phyloP scores from a whole-genome alignment of 1,140 invertebrate species.

The Drosophila kepulauana region DNA sequence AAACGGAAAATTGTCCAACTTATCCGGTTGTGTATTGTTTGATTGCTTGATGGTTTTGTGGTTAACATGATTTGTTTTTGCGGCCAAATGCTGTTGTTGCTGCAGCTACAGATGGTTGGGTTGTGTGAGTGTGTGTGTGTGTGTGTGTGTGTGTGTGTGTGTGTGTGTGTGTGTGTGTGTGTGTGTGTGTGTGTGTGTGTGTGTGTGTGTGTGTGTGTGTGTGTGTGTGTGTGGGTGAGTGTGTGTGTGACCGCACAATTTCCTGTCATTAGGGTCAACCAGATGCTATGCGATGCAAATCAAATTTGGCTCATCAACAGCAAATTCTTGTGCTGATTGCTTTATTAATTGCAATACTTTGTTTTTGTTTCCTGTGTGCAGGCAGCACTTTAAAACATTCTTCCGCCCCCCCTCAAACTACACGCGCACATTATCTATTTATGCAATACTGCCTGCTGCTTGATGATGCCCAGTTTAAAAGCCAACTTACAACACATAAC shows the following conservation, averaged over 20 bases:
- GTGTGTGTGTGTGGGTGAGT: no score
- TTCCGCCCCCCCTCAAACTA: background rate
- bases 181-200: constrained; percentile 34
- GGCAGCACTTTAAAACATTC: background rate
- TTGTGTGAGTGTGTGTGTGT: no score
- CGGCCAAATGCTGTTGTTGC: constrained; percentile 43
- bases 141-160: no score
- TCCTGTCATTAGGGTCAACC: constrained; percentile 79
- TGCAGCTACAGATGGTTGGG: constrained; percentile 17
- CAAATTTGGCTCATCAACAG: constrained; percentile 52
- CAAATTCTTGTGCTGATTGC: constrained; percentile 42
- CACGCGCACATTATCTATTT: constrained; percentile 60
- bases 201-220: no score
- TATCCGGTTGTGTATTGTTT: constrained; percentile 19
- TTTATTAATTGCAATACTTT: constrained; percentile 63
- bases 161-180: constrained; percentile 26
- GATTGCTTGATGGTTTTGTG: constrained; percentile 73
- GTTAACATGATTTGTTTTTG: constrained; percentile 80
- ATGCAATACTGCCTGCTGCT: constrained; percentile 47
- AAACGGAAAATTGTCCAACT: constrained; percentile 44
- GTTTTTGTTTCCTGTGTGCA: constrained; percentile 8
- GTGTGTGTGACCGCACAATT: constrained; percentile 72
- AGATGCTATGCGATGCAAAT: constrained; percentile 58
- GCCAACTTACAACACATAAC: constrained; percentile 30
- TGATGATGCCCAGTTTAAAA: constrained; percentile 47